phyloP scores from a whole-genome alignment of 2,113 vertebrate genomes.

The Taxidea taxus region DNA sequence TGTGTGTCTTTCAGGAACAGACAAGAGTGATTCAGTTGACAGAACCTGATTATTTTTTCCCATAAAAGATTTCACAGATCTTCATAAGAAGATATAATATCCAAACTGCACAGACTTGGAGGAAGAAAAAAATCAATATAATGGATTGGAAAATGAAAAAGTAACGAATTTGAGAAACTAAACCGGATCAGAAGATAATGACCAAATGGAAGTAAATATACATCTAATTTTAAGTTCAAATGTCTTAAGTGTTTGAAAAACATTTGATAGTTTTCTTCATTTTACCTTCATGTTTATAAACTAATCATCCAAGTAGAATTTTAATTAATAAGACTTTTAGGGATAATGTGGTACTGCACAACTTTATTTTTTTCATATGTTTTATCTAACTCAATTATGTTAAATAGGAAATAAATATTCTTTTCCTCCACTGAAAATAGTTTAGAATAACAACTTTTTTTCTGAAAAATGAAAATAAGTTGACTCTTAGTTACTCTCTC shows the following conservation, averaged over 20 bases:
- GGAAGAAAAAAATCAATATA: conserved; percentile 50
- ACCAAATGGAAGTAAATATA: not conserved
- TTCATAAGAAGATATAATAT: conserved; percentile 51
- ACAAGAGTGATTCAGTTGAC: conserved; percentile 32
- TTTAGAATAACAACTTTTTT: not conserved
- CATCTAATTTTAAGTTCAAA: not conserved
- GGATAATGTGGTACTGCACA: not conserved
- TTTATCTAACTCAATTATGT: not conserved
- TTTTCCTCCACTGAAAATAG: not conserved
- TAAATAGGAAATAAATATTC: not conserved
- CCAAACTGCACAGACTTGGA: not conserved
- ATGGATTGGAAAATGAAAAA: conserved; percentile 47
- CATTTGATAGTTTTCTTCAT: not conserved
- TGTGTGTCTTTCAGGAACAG: conserved; percentile 41
- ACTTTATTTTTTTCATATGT: not conserved
- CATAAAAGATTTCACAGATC: conserved; percentile 58
- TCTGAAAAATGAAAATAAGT: not conserved
- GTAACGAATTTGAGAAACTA: conserved; percentile 29
- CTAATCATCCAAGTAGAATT: not conserved
- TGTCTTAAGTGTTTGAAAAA: not conserved
- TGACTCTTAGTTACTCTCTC: not conserved
- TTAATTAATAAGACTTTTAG: conserved; percentile 1
- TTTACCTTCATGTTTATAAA: not conserved
- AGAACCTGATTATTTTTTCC: conserved; percentile 50
- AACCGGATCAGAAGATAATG: conserved; percentile 7